These are phyloP conservation scores for Hycleus phaleratus DNA, from an alignment of 1,140 invertebrate genomes.

Conservation along the genomic window DNA sequence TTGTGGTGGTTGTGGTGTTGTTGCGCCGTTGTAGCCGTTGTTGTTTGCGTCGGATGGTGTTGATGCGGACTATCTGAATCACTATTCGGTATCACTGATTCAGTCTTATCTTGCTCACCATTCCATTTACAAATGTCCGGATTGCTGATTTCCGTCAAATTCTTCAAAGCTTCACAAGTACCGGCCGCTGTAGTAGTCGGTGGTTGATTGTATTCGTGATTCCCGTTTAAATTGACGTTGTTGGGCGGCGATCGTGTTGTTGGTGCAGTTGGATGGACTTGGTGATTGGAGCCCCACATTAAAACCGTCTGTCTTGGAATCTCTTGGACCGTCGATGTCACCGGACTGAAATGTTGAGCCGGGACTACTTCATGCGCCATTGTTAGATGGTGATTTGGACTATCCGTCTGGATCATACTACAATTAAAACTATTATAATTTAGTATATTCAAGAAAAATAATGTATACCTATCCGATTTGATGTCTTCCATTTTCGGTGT, in stretches of 20 bases:
- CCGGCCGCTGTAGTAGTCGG: slow-evolving; percentile 23
- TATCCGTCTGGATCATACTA: slow-evolving; percentile 38
- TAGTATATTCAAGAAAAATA: too few relatives aligned
- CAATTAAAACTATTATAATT: too few relatives aligned
- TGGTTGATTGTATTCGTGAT: slow-evolving; percentile 40
- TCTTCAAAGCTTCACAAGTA: slow-evolving; percentile 49
- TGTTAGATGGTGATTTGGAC: slow-evolving; percentile 40
- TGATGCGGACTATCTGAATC: slow-evolving; percentile 36
- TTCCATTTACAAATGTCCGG: slow-evolving; percentile 38
- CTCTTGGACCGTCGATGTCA: slow-evolving; percentile 33
- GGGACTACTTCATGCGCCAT: slow-evolving; percentile 29
- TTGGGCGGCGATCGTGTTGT: slow-evolving; percentile 43
- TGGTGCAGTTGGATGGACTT: slow-evolving; percentile 36
- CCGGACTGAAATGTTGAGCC: slow-evolving; percentile 44
- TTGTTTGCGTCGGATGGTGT: slow-evolving; percentile 34
- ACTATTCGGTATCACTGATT: slow-evolving; percentile 26
- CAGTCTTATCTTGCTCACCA: slow-evolving; percentile 30
- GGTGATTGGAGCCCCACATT: slow-evolving; percentile 65
- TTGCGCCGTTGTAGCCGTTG: slow-evolving; percentile 23
- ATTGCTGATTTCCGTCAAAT: slow-evolving; percentile 49
- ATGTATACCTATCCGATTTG: slow-evolving; percentile 43
- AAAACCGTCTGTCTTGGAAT: slow-evolving; percentile 74
- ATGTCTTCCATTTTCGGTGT: slow-evolving; percentile 59
- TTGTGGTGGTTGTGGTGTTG: slow-evolving; percentile 40
- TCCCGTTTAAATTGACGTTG: slow-evolving; percentile 13